Evolutionary conservation across 2,888 invertebrate species (phyloP).

Genomic region (Chymomyza procnemis): DNA sequence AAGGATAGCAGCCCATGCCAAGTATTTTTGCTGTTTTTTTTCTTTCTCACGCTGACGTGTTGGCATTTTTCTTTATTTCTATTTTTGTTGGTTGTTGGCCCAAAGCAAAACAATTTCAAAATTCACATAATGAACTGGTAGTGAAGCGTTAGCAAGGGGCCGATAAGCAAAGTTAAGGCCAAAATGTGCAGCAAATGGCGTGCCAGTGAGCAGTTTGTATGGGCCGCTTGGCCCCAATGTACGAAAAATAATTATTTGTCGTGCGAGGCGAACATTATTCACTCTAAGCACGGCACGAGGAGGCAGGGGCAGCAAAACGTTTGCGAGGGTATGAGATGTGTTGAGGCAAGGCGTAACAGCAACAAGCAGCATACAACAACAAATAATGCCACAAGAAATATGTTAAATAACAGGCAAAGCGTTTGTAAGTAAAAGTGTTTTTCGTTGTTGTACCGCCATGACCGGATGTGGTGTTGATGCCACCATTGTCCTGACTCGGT

Average conservation of each 20-base stretch:
- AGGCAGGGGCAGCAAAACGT: neutral
- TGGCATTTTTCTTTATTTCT: slow-evolving; percentile 49
- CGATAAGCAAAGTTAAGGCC: slow-evolving; percentile 30
- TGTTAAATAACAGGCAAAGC: slow-evolving; percentile 55
- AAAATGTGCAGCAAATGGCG: slow-evolving; percentile 6
- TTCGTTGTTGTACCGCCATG: slow-evolving; percentile 13
- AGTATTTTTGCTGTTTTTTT: neutral
- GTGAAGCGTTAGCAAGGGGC: slow-evolving; percentile 10
- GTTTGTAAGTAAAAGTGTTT: slow-evolving; percentile 60
- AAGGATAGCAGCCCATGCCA: neutral
- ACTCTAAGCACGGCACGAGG: slow-evolving; percentile 32
- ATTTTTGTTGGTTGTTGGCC: slow-evolving; percentile 9
- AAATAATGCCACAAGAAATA: slow-evolving; percentile 39
- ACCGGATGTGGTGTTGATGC: slow-evolving; percentile 6
- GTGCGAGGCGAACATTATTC: slow-evolving; percentile 74
- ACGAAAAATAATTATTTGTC: slow-evolving; percentile 74
- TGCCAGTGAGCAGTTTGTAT: slow-evolving; percentile 1
- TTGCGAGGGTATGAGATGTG: neutral
- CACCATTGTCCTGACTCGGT: neutral
- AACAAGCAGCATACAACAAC: slow-evolving; percentile 21
- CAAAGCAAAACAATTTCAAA: slow-evolving; percentile 45
- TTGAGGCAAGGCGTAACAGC: slow-evolving; percentile 36
- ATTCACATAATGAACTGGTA: slow-evolving; percentile 63
- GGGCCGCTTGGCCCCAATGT: neutral
- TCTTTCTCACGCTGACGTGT: slow-evolving; percentile 44